Evolutionary conservation across 2,888 invertebrate species (phyloP), one percentile per base, ranked within the genome.

Genomic region (Temnothorax ravouxi): DNA sequence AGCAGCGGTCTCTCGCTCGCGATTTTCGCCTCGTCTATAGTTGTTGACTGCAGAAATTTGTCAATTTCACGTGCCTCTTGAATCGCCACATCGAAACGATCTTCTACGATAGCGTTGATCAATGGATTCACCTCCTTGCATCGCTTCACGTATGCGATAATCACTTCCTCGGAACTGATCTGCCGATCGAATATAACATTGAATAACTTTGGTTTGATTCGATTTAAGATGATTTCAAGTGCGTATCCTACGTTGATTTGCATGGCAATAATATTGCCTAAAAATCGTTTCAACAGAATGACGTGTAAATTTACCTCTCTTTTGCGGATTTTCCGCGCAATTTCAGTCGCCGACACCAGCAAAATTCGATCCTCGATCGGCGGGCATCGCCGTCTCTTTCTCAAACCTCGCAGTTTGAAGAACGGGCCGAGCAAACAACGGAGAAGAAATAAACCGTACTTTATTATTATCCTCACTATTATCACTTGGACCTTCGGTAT

Each of bases 291-390:
- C 13, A 2, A 13, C n/a, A 1, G 0, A 34, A 4, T 11, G 0
- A 61, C 38, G 2, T 52, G 2, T 52, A 11, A 5, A 50, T 94
- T 95, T 92, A 97, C 97, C 96, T 97, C 96, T 96, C 95, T 96
- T 72, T 95, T 96, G 93, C 98, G 96, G 92, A 98, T 98, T 95
- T 96, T 96, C 91, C 95, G 95, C 6, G 97, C 96, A 84, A 98
- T 95, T 83, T 96, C 95, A 18, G 96, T 96, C 61, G 97, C 98
- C 84, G 97, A 96, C 91, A 97, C 96, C 92, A 96, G 96, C 71
- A 98, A 95, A 87, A 98, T 93, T 34, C 96, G 96, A 93, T 97
- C 96, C 56, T 95, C 95, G 13, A 97, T 96, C 2, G 97, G 96
- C 38, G 97, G 97, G 85, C 95, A 92, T 1, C 89, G 90, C 25